phyloP scores from a whole-genome alignment of 1,140 invertebrate species.

The Pogonomyrmex barbatus region DNA sequence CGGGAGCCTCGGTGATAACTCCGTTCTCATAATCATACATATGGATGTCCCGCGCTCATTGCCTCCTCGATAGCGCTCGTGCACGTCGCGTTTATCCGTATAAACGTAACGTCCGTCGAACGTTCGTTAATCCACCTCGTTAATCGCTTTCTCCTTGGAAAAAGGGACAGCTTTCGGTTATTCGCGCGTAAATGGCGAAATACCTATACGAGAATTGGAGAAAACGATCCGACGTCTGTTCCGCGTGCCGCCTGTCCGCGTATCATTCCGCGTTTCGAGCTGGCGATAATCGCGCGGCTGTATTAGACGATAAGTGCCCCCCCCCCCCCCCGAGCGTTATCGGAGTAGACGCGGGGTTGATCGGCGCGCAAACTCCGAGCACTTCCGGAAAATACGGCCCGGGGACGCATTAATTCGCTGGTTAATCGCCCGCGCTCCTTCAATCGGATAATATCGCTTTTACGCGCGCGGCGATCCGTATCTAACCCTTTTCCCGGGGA shows the following conservation, averaged over 20 bases:
- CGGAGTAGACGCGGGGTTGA: background rate
- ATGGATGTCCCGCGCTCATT: constrained; percentile 80
- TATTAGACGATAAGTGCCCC: background rate
- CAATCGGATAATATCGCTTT: constrained; percentile 73
- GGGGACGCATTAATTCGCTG: background rate
- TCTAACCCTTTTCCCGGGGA: constrained; percentile 81
- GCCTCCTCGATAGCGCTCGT: constrained; percentile 65
- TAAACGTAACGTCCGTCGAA: background rate
- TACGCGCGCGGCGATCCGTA: constrained; percentile 72
- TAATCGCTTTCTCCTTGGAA: constrained; percentile 3
- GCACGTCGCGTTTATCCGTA: constrained; percentile 60
- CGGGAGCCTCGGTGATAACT: constrained; percentile 81
- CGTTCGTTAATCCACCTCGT: background rate
- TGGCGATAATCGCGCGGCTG: constrained; percentile 6
- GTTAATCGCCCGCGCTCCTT: constrained; percentile 57
- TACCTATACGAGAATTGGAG: background rate
- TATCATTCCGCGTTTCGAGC: background rate
- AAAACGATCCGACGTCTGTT: constrained; percentile 39
- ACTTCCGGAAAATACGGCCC: background rate
- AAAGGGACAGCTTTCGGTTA: background rate
- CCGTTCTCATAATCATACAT: constrained; percentile 85
- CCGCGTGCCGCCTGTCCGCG: background rate
- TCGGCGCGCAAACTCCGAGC: background rate
- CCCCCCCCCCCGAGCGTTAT: background rate
- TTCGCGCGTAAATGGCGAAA: constrained; percentile 21